phyloP scores from a whole-genome alignment of 2,888 invertebrate genomes.

The Oxytorus armatus region DNA sequence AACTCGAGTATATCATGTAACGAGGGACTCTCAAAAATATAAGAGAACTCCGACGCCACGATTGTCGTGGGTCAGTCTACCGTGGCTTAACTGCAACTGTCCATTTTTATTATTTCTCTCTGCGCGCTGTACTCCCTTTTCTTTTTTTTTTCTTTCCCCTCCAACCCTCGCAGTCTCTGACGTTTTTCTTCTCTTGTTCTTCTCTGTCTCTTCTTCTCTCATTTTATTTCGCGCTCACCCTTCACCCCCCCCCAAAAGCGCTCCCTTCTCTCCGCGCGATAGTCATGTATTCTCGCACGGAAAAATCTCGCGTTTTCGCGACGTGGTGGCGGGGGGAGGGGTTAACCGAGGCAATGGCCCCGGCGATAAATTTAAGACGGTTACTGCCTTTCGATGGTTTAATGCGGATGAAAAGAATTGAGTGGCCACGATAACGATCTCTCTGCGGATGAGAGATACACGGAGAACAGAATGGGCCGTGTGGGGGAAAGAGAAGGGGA shows the following conservation, averaged over 20 bases:
- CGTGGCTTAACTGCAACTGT: constrained; percentile 81
- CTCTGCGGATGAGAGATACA: constrained; percentile 64
- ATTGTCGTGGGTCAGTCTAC: constrained; percentile 83
- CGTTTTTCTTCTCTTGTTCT: constrained; percentile 39
- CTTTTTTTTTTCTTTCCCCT: constrained; percentile 23
- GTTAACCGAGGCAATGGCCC: constrained; percentile 73
- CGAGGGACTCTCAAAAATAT: constrained; percentile 81
- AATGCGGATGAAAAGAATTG: constrained; percentile 79
- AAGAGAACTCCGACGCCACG: constrained; percentile 75
- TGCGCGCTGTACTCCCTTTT: constrained; percentile 52
- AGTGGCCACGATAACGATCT: constrained; percentile 78
- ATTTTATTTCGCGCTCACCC: constrained; percentile 60
- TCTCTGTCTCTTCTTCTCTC: constrained; percentile 65
- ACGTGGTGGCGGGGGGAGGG: constrained; percentile 12
- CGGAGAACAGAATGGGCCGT: constrained; percentile 59
- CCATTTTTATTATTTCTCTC: constrained; percentile 81
- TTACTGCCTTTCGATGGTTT: constrained; percentile 82
- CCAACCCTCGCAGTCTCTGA: constrained; percentile 40
- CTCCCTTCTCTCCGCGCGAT: constrained; percentile 17
- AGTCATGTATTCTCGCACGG: constrained; percentile 44
- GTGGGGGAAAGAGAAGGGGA: constrained; percentile 62
- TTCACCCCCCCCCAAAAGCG: constrained; percentile 22
- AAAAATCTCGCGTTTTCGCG: constrained; percentile 52
- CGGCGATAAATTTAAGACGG: constrained; percentile 82
- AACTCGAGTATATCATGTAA: constrained; percentile 76